Conservation (phyloP, 1,140 invertebrate species). For the Philaenus spumarius region DNA sequence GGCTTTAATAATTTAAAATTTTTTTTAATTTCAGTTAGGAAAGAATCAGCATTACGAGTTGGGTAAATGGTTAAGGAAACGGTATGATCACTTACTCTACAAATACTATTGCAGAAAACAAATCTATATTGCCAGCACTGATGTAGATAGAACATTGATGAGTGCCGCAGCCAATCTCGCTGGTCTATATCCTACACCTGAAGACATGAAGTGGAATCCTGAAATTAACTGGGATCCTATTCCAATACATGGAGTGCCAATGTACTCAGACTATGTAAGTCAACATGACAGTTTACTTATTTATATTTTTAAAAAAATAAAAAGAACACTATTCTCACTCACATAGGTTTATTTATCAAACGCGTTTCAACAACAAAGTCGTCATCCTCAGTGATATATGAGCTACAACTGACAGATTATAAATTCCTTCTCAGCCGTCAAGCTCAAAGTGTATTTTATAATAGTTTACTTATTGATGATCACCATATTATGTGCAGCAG, state of each 20-base stretch:
- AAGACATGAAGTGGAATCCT: constrained; percentile 54
- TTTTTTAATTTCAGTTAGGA: constrained; percentile 45
- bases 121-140: constrained; percentile 65
- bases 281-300: no score
- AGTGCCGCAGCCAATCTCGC: constrained; percentile 79
- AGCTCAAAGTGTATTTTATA: no score
- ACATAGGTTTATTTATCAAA: no score
- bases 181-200: constrained; percentile 61
- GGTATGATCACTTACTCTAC: constrained; percentile 53
- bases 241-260: constrained; percentile 72
- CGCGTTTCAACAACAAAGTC: no score
- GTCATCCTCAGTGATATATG: no score
- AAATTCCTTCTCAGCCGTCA: no score
- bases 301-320: no score
- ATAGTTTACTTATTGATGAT: no score
- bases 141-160: constrained; percentile 84
- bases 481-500: no score
- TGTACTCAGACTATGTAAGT: constrained; percentile 54
- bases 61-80: constrained; percentile 52
- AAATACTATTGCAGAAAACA: constrained; percentile 50
- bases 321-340: no score
- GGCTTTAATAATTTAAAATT: no score
- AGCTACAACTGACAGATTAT: no score
- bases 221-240: constrained; percentile 80
- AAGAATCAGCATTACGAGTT: constrained; percentile 53